A percentile compares a stretch with the other conserved stretches of the same genome.
Conservation (phyloP, 2,113 vertebrate species). For the Percopsis transmontana region DNA sequence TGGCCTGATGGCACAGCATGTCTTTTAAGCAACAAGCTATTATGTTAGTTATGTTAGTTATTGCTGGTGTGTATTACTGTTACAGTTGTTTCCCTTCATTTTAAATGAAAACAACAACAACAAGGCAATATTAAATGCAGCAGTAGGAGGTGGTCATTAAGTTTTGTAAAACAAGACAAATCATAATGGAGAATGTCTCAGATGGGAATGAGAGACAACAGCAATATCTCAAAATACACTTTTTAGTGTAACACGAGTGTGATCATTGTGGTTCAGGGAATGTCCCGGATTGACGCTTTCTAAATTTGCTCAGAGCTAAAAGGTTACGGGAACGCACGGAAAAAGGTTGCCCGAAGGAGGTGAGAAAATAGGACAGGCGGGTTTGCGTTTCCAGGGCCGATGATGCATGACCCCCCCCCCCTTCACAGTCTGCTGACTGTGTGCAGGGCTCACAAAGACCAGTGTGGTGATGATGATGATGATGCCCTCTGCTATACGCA, state of each 20-base stretch:
- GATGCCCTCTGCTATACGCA: constrained; percentile 41
- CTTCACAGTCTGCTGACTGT: constrained; percentile 70
- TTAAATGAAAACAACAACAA: background rate
- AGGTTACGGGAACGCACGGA: constrained; percentile 25
- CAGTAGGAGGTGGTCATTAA: constrained; percentile 43
- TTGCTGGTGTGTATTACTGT: constrained; percentile 41
- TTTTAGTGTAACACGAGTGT: constrained; percentile 9
- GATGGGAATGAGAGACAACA: too few relatives aligned
- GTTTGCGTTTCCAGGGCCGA: constrained; percentile 63
- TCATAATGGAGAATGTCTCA: too few relatives aligned
- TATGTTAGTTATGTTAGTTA: constrained; percentile 37
- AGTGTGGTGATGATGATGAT: constrained; percentile 16
- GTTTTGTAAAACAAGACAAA: too few relatives aligned
- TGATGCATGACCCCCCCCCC: constrained; percentile 63
- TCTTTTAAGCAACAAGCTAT: constrained; percentile 39
- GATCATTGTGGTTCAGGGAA: constrained; percentile 20
- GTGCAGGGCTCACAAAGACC: constrained; percentile 49
- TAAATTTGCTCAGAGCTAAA: constrained; percentile 24
- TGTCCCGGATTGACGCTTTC: background rate
- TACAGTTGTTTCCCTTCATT: constrained; percentile 52
- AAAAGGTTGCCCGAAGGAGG: constrained; percentile 36
- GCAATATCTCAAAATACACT: too few relatives aligned
- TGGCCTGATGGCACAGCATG: constrained; percentile 14
- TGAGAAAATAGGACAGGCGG: constrained; percentile 24
- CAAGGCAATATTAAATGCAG: too few relatives aligned